These are phyloP conservation scores for Crenuchus spilurus DNA, from an alignment of 2,797 vertebrate species.

Conservation along the genomic window DNA sequence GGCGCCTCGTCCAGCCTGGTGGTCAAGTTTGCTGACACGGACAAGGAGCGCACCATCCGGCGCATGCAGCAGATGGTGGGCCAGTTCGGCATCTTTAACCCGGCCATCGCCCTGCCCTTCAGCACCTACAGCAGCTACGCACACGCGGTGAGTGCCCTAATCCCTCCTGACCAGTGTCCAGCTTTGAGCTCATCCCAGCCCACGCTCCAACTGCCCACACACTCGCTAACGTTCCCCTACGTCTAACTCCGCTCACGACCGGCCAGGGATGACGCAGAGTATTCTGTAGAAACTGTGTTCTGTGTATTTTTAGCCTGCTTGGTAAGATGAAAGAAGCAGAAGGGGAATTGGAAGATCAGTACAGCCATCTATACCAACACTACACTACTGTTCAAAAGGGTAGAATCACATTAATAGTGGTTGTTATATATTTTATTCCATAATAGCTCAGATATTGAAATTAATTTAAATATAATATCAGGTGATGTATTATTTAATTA, in stretches of 20 bases:
- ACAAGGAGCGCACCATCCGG: conserved; percentile 96
- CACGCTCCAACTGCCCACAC: conserved; percentile 52
- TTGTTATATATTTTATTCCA: too few relatives aligned
- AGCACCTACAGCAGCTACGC: conserved; percentile 98
- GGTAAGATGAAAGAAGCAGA: conserved; percentile 51
- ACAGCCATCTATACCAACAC: too few relatives aligned
- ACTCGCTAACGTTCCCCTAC: conserved; percentile 59
- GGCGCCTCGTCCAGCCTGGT: conserved; percentile 98
- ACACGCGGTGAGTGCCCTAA: conserved; percentile 89
- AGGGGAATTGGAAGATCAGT: conserved; percentile 20
- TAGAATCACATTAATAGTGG: too few relatives aligned
- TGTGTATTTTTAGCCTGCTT: conserved; percentile 52
- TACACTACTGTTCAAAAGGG: too few relatives aligned
- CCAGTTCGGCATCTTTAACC: conserved; percentile 97
- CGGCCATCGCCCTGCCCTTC: conserved; percentile 94
- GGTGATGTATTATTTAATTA: too few relatives aligned
- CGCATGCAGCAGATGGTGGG: conserved; percentile 99
- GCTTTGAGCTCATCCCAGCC: conserved; percentile 66
- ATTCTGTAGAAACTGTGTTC: conserved; percentile 45
- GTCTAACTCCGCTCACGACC: conserved; percentile 54
- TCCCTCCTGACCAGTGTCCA: conserved; percentile 56
- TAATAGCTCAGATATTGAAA: too few relatives aligned
- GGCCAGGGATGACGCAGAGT: conserved; percentile 72
- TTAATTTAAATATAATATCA: too few relatives aligned
- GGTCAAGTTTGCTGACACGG: conserved; percentile 99